Evolutionary conservation across 2,888 invertebrate species (phyloP), one percentile per base, ranked within the genome.

Genomic region (Protophormia terraenovae): DNA sequence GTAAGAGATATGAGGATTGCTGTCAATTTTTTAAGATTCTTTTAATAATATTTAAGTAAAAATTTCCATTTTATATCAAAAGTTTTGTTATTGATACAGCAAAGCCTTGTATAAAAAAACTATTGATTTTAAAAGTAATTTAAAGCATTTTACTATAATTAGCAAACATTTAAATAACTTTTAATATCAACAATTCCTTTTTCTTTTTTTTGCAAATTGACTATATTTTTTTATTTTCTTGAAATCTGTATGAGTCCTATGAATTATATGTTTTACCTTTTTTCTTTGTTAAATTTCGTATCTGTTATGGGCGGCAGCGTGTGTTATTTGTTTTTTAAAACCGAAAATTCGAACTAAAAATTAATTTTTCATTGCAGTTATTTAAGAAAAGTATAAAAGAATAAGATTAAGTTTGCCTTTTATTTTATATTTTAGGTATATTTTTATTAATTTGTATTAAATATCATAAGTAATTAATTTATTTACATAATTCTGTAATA

Each of bases 301-400:
- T 58, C 29, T 79, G n/a, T 82, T 77, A 62, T 86, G 86, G 86
- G 86, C 86, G 86, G 86, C 86, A 86, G 86, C 86, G 78, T 85
- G 86, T 86, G 47, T 79, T 80, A 16, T 77, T 53, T 64, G 55
- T 55, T 66, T 64, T 35, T 47, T 79, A 60, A 45, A 24, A 64
- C 45, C 16, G 14, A 12, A 80, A 66, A 19, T 10, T 64, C 24
- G 24, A 8, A 24, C 1, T 16, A 32, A 72, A 45, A n/a, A 53
- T 24, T 16, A 24, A 27, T 66, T 32, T 16, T 75, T 38, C 19
- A 67, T 50, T 79, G 79, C 62, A 50, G n/a, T n/a, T 60, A 22
- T 69, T 45, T 60, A 62, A 3, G 22, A n/a, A 84, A 72, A 14
- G 10, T 19, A 22, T 38, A 35, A 22, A 35, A 50, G 22, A 47